Evolutionary conservation across 2,797 vertebrate genomes (phyloP).

Genomic region (Acipenser transmontanus): DNA sequence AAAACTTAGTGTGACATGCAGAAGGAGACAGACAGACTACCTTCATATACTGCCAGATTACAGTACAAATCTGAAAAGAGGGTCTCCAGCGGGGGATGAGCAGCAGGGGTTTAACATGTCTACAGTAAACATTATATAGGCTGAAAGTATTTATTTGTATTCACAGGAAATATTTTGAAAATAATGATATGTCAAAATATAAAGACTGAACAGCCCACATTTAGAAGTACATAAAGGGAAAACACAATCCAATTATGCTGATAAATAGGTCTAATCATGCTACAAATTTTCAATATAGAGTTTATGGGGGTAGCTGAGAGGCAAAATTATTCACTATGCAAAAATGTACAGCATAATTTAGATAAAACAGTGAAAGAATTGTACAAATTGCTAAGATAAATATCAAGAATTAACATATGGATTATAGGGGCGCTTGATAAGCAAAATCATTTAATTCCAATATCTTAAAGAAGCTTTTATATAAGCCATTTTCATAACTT

Average conservation of each 20-base stretch:
- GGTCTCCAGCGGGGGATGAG: too few species aligned
- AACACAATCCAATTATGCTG: constrained; percentile 72
- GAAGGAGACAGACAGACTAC: too few species aligned
- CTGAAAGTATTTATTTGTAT: constrained; percentile 60
- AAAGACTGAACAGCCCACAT: constrained; percentile 23
- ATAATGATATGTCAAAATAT: constrained; percentile 42
- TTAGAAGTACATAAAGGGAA: constrained; percentile 39
- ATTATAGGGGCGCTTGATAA: constrained; percentile 61
- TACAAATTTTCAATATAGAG: constrained; percentile 65
- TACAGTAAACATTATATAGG: too few species aligned
- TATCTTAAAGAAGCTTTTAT: constrained; percentile 57
- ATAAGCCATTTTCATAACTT: constrained; percentile 53
- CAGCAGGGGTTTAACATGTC: too few species aligned
- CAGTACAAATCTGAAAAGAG: too few species aligned
- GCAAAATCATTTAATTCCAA: constrained; percentile 65
- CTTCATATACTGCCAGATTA: too few species aligned
- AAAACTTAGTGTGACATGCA: too few species aligned
- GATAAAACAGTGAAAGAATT: constrained; percentile 55
- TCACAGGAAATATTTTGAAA: constrained; percentile 60
- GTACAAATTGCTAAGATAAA: constrained; percentile 57
- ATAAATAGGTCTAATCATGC: constrained; percentile 73
- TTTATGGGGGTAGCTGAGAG: constrained; percentile 61
- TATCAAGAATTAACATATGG: constrained; percentile 65
- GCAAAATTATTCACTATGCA: constrained; percentile 58
- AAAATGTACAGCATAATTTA: constrained; percentile 69